phyloP scores from a whole-genome alignment of 2,888 invertebrate species.

The Sepiola atlantica region DNA sequence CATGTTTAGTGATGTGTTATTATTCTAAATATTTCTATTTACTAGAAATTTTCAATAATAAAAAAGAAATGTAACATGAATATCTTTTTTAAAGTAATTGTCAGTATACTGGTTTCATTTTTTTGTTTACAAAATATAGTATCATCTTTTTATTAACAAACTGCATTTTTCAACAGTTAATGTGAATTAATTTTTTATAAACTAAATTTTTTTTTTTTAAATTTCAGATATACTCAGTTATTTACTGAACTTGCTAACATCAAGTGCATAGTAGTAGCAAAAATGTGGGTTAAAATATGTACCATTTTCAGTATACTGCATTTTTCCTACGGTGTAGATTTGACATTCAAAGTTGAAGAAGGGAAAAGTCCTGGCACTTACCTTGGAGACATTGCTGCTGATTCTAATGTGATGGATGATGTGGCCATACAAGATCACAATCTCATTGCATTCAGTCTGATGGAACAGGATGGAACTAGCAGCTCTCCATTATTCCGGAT shows the following conservation, averaged over 20 bases:
- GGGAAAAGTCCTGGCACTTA: not conserved
- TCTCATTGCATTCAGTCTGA: not conserved
- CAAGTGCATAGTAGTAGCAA: not conserved
- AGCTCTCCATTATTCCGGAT: not conserved
- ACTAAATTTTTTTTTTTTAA: not conserved
- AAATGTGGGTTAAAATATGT: not conserved
- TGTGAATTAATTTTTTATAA: too few relatives aligned
- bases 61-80: not conserved
- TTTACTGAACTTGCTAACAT: not conserved
- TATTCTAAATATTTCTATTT: not conserved
- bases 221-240: not conserved
- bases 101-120: too few relatives aligned
- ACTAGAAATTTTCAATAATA: not conserved
- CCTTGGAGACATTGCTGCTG: not conserved
- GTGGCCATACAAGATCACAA: not conserved
- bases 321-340: not conserved
- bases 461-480: conserved; percentile 12
- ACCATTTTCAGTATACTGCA: not conserved
- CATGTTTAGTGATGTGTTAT: not conserved
- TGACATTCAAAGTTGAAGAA: not conserved
- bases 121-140: too few relatives aligned
- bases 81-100: too few relatives aligned
- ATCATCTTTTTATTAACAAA: too few relatives aligned
- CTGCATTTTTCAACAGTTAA: too few relatives aligned
- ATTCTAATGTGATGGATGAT: not conserved